phyloP scores from a whole-genome alignment of 2,797 vertebrate species.

The Sebastes oblongus region DNA sequence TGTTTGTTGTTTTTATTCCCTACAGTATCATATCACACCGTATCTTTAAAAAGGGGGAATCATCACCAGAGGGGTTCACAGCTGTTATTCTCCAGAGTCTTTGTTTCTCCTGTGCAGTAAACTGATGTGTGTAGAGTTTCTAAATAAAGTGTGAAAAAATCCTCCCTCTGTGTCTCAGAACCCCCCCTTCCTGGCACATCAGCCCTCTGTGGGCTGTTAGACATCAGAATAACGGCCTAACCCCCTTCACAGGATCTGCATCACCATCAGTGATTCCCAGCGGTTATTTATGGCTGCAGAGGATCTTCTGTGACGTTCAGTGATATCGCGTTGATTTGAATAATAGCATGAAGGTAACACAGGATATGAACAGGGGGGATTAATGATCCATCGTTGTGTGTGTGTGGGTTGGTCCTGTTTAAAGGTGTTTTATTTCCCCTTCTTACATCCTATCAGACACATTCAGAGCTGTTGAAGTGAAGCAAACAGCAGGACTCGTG shows the following conservation, averaged over 20 bases:
- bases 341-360: conserved; percentile 7
- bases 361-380: conserved; percentile 24
- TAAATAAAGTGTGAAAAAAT: neutral
- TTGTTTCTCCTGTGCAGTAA: neutral
- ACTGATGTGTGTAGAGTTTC: neutral
- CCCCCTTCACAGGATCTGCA: neutral
- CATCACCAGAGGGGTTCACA: neutral
- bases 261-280: neutral
- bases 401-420: neutral
- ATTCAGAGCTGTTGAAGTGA: neutral
- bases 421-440: neutral
- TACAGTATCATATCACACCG: neutral
- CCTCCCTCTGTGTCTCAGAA: neutral
- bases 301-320: neutral
- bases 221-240: neutral
- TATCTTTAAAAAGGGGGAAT: neutral
- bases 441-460: neutral
- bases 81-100: neutral
- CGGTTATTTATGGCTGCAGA: conserved; percentile 9
- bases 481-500: neutral
- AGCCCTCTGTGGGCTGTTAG: neutral
- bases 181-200: neutral
- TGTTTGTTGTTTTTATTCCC: neutral
- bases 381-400: neutral
- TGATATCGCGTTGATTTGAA: conserved; percentile 16